Conservation (phyloP, 2,888 invertebrate species). For the Yponomeuta plumbellus region DNA sequence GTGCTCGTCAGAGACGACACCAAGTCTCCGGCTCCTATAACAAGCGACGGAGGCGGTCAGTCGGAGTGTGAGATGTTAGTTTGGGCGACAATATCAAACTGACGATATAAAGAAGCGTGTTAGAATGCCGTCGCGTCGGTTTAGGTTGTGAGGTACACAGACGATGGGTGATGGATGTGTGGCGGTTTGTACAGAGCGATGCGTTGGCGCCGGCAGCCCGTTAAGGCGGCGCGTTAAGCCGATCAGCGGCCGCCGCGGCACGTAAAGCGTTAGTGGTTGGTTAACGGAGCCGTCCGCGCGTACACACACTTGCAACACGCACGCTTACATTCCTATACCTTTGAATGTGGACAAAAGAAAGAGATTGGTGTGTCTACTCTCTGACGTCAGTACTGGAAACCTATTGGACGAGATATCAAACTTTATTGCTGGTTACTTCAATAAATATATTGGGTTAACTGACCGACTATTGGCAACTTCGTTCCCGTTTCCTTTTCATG, state of each 20-base stretch:
- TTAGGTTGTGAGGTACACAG: constrained; percentile 40
- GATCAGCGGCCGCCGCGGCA: constrained; percentile 43
- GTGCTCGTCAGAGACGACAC: constrained; percentile 88
- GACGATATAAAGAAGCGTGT: constrained; percentile 43
- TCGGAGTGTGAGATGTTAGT: neutral
- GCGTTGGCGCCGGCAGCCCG: constrained; percentile 40
- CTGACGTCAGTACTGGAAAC: constrained; percentile 75
- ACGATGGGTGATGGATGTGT: constrained; percentile 32
- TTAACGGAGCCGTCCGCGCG: constrained; percentile 36
- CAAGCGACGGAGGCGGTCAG: constrained; percentile 27
- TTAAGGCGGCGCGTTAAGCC: constrained; percentile 32
- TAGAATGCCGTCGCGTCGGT: constrained; percentile 38
- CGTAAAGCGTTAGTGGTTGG: constrained; percentile 23
- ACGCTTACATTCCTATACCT: constrained; percentile 74
- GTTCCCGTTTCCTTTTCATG: neutral
- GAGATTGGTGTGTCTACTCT: constrained; percentile 71
- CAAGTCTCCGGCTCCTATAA: constrained; percentile 88
- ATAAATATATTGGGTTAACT: neutral
- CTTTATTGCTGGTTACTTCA: neutral
- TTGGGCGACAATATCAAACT: constrained; percentile 11
- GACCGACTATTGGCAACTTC: neutral
- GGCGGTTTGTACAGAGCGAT: constrained; percentile 22
- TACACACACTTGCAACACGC: constrained; percentile 64
- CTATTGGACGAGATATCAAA: constrained; percentile 46
- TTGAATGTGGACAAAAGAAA: constrained; percentile 71